Evolutionary conservation across 1,140 invertebrate genomes (phyloP).

Genomic region (Anadara kagoshimensis): DNA sequence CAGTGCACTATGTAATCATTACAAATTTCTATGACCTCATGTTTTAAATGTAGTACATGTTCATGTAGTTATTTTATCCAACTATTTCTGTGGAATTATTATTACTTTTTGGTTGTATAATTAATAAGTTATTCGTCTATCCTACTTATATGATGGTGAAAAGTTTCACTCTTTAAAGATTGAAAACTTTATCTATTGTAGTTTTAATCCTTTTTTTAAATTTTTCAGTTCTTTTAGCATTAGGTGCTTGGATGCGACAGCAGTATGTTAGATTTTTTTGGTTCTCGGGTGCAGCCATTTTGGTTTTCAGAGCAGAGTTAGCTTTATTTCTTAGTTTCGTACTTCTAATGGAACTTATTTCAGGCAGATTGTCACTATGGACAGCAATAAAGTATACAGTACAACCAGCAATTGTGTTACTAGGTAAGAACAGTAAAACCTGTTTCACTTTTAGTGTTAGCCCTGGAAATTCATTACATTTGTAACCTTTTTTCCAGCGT

Average conservation of each 20-base stretch:
- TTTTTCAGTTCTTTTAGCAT: constrained; percentile 88
- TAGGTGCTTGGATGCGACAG: constrained; percentile 88
- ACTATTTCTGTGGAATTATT: too few relatives aligned
- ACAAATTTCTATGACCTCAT: too few relatives aligned
- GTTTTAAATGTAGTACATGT: too few relatives aligned
- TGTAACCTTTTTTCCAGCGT: too few relatives aligned
- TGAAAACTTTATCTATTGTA: too few relatives aligned
- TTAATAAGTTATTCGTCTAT: too few relatives aligned
- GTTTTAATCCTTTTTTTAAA: neutral
- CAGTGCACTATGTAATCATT: too few relatives aligned
- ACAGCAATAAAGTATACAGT: constrained; percentile 60
- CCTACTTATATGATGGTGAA: too few relatives aligned
- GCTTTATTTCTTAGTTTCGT: constrained; percentile 91
- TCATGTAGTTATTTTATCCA: too few relatives aligned
- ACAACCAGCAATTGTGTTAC: constrained; percentile 80
- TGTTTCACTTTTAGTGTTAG: neutral
- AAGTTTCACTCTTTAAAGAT: too few relatives aligned
- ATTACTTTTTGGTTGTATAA: too few relatives aligned
- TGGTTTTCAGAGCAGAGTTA: constrained; percentile 94
- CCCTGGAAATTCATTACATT: neutral
- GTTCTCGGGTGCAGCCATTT: constrained; percentile 87
- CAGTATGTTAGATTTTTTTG: constrained; percentile 86
- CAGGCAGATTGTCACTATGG: constrained; percentile 74
- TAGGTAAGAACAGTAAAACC: constrained; percentile 72
- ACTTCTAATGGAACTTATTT: constrained; percentile 85